Base-by-base conservation (phyloP, 2,888 invertebrate genomes). In the Chrysotoxum bicinctum region DNA sequence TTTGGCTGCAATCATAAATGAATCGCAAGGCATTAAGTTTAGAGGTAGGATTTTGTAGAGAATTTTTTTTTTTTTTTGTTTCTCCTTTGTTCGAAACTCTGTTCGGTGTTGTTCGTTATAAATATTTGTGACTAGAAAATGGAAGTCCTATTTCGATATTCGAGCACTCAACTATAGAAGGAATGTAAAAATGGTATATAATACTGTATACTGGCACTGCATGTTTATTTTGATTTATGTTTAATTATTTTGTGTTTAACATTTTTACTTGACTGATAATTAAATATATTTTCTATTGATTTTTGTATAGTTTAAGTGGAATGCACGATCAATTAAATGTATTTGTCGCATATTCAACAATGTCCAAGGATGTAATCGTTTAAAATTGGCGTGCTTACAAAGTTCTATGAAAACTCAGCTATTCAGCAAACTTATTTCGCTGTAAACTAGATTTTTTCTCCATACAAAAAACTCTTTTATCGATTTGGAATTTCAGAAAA, bases 1-100 rank as follows among this genome's bases (percentile, higher is more conserved):
- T 12, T 88, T 92, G 88, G 90, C 91, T 73, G 92, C 92, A 83
- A 91, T 92, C 85, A 92, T 92, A 72, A 91, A 92, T 80, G 91
- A 91, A 77, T 89, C 91, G 10, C 92, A 91, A 88, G 91, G 91
- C 82, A 87, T 91, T 62, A 91, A 91, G 89, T 91, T 91, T 88
- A 89, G 91, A 90, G 91, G 91, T 91, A 89, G 81, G 88, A 37
- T 82, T 48, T 75, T 50, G 58, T 74, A 62, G 72, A 73, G 19
- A 62, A 45, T 60, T 62, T 43, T 43, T 62, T 3, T 8, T 30
- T 32, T 19, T 12, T 10, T 43, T 2, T 12, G 10, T 43, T 1
- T 26, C 12, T 30, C 2, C 5, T 58, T 40, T 48, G 45, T 30
- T 66, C n/a, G 48, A 66, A 62, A 43, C 1, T 40, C 35, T 74